phyloP scores from a whole-genome alignment of 2,113 vertebrate genomes.

The Muntiacus muntjak region DNA sequence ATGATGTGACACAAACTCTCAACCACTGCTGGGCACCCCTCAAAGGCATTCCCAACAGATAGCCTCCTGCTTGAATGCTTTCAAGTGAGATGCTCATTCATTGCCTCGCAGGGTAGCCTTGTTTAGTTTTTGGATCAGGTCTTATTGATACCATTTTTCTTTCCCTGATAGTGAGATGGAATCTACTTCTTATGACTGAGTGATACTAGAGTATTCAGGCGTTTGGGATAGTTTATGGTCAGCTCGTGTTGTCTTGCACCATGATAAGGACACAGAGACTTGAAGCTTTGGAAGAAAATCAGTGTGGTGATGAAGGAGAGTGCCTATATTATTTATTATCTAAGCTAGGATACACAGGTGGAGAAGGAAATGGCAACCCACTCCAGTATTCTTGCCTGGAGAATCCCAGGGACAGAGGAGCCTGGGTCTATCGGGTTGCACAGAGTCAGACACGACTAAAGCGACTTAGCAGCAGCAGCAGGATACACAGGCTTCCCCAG shows the following conservation, averaged over 20 bases:
- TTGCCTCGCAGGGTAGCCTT: background rate
- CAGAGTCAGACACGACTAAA: background rate
- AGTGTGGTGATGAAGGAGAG: background rate
- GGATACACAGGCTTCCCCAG: background rate
- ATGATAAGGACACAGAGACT: background rate
- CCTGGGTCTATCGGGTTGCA: fast-evolving
- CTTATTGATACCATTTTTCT: background rate
- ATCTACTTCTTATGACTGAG: background rate
- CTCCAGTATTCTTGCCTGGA: background rate
- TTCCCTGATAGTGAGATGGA: background rate
- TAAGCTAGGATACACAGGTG: background rate
- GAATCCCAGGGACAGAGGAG: background rate
- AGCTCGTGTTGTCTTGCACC: background rate
- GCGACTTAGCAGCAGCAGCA: background rate
- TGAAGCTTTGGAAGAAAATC: background rate
- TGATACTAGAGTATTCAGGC: background rate
- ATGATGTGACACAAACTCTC: background rate
- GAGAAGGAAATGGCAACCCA: background rate
- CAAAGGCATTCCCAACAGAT: background rate
- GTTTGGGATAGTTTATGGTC: background rate
- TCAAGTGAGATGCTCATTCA: background rate
- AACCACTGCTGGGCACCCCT: background rate
- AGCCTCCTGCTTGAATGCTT: background rate
- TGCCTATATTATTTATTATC: background rate
- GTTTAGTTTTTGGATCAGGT: background rate